Evolutionary conservation across 2,113 vertebrate genomes (phyloP), one percentile per base, ranked within the genome.

Genomic region (Loxodonta africana): DNA sequence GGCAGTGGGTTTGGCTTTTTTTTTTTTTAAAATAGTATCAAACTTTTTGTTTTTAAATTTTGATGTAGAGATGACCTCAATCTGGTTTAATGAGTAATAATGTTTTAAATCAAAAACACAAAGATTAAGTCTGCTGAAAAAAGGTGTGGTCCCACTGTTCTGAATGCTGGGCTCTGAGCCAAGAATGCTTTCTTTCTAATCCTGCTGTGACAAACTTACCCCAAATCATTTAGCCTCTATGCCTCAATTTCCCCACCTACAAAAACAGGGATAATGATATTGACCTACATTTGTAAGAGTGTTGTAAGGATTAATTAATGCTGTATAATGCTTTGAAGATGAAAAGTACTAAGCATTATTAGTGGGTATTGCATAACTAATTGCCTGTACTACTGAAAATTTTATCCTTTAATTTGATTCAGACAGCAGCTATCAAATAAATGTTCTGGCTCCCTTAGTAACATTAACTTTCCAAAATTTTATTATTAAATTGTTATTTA

Each of bases 331-430:
- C 91, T 98, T 88, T 96, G 96, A 97, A 97, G 95, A 97, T 90
- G 67, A 97, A 98, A 97, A 98, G 87, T 14, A 4, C 37, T 90
- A 30, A 96, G 33, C 7, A 88, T 92, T 94, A 91, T 86, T 95
- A 94, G 84, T 62, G 41, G 28, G 30, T 60, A 93, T 90, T 97
- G 15, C 62, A 86, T 73, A 97, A 96, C 90, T 92, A 97, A 96
- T 96, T 95, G 60, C n/a, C 69, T 97, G 6, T 90, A 96, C 95
- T 76, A 82, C 60, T 74, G 51, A 97, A 96, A 95, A 85, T 78
- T 80, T 95, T 73, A 97, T 83, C 76, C 93, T 96, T 92, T 93
- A 95, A 98, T 96, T 97, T 97, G 88, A 97, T 87, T 93, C 86
- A 97, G 96, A 93, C n/a, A 96, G 87, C 60, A 97, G 37, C 93